Evolutionary conservation across 2,888 invertebrate species (phyloP).

Genomic region (Furcula furcula): DNA sequence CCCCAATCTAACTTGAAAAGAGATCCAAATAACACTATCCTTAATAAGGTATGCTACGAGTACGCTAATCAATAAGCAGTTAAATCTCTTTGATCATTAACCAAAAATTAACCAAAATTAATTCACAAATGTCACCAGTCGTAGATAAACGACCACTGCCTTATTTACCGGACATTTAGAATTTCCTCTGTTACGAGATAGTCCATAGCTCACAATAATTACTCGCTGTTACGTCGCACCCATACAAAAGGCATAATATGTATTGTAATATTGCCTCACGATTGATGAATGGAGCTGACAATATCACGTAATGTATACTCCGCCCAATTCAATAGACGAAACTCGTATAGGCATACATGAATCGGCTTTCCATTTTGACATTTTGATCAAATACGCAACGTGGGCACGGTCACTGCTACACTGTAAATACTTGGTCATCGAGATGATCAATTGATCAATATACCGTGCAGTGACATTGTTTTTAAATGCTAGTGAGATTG

Average conservation of each 20-base stretch:
- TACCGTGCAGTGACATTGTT: too few species aligned
- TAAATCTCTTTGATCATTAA: too few species aligned
- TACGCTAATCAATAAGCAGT: too few species aligned
- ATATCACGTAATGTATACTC: slow-evolving; percentile 4
- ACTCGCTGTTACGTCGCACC: slow-evolving; percentile 1
- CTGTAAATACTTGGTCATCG: slow-evolving; percentile 3
- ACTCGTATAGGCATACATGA: slow-evolving; percentile 5
- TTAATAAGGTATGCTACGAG: too few species aligned
- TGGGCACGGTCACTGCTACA: too few species aligned
- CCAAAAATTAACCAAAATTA: too few species aligned
- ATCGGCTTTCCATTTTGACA: slow-evolving; percentile 46
- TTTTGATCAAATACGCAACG: slow-evolving; percentile 30
- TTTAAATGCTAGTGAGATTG: background rate
- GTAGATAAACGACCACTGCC: too few species aligned
- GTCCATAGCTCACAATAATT: background rate
- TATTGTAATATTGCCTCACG: slow-evolving; percentile 9
- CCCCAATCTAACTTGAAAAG: too few species aligned
- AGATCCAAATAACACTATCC: too few species aligned
- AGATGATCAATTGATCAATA: slow-evolving; percentile 7
- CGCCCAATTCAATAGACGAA: slow-evolving; percentile 6
- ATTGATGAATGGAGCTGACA: slow-evolving; percentile 7
- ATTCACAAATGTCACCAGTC: too few species aligned
- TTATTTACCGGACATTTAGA: too few species aligned
- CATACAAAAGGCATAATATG: background rate
- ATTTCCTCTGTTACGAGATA: background rate